Percentiles rank a stretch among this genome's conserved stretches.
These are phyloP conservation scores for Eupithecia insigniata DNA, from an alignment of 2,888 invertebrate species.

Conservation along the genomic window DNA sequence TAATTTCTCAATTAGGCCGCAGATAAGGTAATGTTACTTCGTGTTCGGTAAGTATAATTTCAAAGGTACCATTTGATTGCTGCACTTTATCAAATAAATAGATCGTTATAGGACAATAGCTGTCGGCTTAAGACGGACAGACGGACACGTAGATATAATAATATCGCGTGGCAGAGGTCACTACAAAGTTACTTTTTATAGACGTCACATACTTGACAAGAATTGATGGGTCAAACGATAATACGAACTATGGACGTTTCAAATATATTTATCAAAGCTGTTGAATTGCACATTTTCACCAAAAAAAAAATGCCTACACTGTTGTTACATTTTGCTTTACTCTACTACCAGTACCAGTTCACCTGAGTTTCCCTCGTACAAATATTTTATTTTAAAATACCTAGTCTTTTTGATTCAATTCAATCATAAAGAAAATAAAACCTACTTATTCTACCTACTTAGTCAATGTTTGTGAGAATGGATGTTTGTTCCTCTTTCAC, in stretches of 20 bases:
- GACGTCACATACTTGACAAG: conserved; percentile 42
- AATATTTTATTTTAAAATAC: too few relatives aligned
- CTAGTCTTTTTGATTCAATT: too few relatives aligned
- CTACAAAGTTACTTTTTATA: conserved; percentile 23
- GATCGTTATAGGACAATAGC: conserved; percentile 26
- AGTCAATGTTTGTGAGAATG: too few relatives aligned
- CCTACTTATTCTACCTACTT: too few relatives aligned
- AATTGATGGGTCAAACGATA: conserved; percentile 42
- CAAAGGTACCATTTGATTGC: not conserved
- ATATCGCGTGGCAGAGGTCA: conserved; percentile 64
- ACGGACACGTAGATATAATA: conserved; percentile 58
- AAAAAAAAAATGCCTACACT: too few relatives aligned
- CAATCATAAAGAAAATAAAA: too few relatives aligned
- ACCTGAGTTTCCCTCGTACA: too few relatives aligned
- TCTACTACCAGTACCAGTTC: too few relatives aligned
- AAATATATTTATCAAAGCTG: too few relatives aligned
- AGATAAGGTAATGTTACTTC: not conserved
- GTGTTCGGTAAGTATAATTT: not conserved
- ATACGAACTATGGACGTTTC: not conserved
- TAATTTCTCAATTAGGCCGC: not conserved
- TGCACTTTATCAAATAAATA: conserved; percentile 27
- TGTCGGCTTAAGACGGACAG: conserved; percentile 56
- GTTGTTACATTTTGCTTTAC: too few relatives aligned
- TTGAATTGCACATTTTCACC: too few relatives aligned
- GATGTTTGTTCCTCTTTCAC: too few relatives aligned